Evolutionary conservation across 2,888 invertebrate genomes (phyloP), one percentile per base, ranked within the genome.

Genomic region (Oasisia sp.): DNA sequence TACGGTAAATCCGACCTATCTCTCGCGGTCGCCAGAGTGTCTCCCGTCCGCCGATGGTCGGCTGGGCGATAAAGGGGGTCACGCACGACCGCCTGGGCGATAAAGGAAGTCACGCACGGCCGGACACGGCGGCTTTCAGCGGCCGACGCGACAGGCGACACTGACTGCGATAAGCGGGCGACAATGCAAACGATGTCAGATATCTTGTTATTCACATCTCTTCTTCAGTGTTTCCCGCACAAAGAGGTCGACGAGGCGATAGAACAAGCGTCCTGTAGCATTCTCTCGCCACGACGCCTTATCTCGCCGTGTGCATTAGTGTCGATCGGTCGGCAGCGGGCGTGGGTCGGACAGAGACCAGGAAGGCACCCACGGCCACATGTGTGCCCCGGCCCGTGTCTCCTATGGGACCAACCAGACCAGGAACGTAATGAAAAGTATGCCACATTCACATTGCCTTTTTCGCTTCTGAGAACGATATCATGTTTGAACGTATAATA

Each of bases 201-300:
- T 74, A 74, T 74, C 74, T 74, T 74, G 74, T 74, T 74, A 74
- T 74, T 74, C 74, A 74, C 74, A 74, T 74, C 74, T 74, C 74
- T 74, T 74, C 74, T 74, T 74, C 74, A 74, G 74, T 74, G 74
- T 74, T 74, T 27, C 5, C 3, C 74, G 27, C 74, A 74, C 74
- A 74, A 74, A 74, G 27, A 27, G 74, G 74, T 74, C 27, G 74
- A 74, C 14, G 4, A n/a, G 74, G 74, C 74, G 74, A 74, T 74
- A 74, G 74, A 74, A 74, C 74, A 74, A n/a, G 74, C 74, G 74
- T 74, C 74, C 19, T 74, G 74, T 74, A 27, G 74, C 74, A 74
- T 27, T 74, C 74, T 74, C 19, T 74, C 27, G 74, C 74, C n/a
- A 74, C 27, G 74, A 7, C 27, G 74, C 74, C 27, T 74, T 74